Base-by-base conservation (phyloP, 1,140 invertebrate genomes). In the Neodiprion virginianus region DNA sequence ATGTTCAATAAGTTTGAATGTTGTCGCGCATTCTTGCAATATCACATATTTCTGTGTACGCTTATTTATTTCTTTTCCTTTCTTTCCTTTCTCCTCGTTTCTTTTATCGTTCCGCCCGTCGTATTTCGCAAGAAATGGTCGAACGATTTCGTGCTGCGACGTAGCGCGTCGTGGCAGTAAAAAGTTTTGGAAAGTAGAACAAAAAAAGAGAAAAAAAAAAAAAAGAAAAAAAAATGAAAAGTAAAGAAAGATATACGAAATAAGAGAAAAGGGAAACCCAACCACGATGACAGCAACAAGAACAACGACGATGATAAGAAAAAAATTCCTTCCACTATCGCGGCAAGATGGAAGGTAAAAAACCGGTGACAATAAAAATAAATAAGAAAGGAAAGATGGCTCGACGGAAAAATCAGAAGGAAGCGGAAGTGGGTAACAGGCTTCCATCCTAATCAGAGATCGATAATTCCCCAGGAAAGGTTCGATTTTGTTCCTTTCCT, bases 131-230 rank as follows among this genome's bases (percentile, higher is more conserved):
- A 28, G 61, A 61, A 69, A 48, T 73, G 69, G 72, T 75, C 75
- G 78, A 81, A 77, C 66, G 69, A 71, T 79, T 73, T 71, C 76
- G 28, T 65, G 21, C 71, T 66, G 17, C 23, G 49, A 17, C n/a
- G 12, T 48, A 21, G 21, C 66, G 49, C 65, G 48, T 71, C 28
- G 65, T 14, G 21, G 69, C 67, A 75, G 50, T 75, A 75, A 79
- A 79, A 21, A 21, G 17, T 21, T 21, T 21, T 21, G 17, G 17
- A 21, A 21, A 21, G 17, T 21, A 21, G 17, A 21, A 21, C 17
- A 21, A 21, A 21, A 21, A 21, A 21, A 21, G 17, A 21, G 17
- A 21, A 21, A 21, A 21, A 0, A 21, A 21, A 21, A 0, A 21
- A 21, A 21, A 21, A 21, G 17, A 17, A 17, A 17, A 21, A 21